A percentile compares a stretch with the other conserved stretches of the same genome.
Conservation (phyloP, 2,113 vertebrate genomes). For the Hippocampus zosterae region DNA sequence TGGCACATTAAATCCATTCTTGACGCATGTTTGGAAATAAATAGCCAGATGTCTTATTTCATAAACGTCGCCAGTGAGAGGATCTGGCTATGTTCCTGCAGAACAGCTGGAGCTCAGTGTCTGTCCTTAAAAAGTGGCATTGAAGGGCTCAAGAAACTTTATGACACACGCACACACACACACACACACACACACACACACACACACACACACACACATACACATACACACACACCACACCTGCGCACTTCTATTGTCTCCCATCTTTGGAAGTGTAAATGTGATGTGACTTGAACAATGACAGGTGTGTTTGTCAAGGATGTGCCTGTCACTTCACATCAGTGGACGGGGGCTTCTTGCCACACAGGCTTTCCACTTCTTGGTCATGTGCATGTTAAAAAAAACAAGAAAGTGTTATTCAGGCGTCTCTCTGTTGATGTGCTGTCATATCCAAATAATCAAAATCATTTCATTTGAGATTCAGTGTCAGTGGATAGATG, state of each 20-base stretch:
- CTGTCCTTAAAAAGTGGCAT: constrained; percentile 24
- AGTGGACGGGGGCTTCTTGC: constrained; percentile 54
- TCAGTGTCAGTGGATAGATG: constrained; percentile 24
- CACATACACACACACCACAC: not conserved
- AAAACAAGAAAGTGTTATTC: not conserved
- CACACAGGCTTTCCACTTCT: constrained; percentile 56
- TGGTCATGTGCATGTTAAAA: constrained; percentile 31
- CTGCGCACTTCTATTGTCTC: constrained; percentile 42
- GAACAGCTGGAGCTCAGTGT: constrained; percentile 57
- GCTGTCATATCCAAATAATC: not conserved
- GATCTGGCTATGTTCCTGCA: constrained; percentile 50
- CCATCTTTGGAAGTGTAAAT: constrained; percentile 58
- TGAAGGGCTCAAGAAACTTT: constrained; percentile 33
- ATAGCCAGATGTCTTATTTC: constrained; percentile 63
- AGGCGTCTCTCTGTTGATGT: not conserved
- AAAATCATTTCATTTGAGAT: constrained; percentile 6
- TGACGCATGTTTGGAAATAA: constrained; percentile 54
- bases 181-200: constrained; percentile 2
- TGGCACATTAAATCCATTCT: constrained; percentile 58
- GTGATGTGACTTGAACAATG: constrained; percentile 72
- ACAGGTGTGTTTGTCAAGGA: constrained; percentile 75
- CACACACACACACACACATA: no score
- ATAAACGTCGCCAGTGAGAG: constrained; percentile 56
- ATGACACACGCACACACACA: constrained; percentile 13
- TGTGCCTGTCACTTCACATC: constrained; percentile 72